These are phyloP conservation scores for Gavialis gangeticus DNA, from an alignment of 2,113 vertebrate genomes.

Conservation along the genomic window DNA sequence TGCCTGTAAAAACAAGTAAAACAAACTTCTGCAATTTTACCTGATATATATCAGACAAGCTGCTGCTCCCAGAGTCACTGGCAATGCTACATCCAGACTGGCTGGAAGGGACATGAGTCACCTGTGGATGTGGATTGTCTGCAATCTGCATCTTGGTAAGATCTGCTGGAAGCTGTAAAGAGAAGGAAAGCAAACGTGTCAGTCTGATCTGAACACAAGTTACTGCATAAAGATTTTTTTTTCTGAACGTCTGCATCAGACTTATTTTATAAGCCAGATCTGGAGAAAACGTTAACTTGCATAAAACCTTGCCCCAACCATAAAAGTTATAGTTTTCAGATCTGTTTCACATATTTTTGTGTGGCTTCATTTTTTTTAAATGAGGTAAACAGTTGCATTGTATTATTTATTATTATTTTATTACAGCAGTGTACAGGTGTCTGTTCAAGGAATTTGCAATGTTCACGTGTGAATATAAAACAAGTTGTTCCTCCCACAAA, in stretches of 20 bases:
- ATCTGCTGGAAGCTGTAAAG: slow-evolving; percentile 92
- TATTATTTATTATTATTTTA: not conserved
- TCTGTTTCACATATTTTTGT: not conserved
- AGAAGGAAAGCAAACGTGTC: not conserved
- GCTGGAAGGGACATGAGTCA: slow-evolving; percentile 91
- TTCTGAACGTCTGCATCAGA: not conserved
- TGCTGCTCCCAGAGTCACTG: slow-evolving; percentile 98
- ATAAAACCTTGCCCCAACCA: not conserved
- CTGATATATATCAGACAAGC: slow-evolving; percentile 98
- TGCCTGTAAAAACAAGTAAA: not conserved
- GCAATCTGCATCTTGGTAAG: slow-evolving; percentile 97
- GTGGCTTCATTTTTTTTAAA: not conserved
- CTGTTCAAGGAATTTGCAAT: not conserved
- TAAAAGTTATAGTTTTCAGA: not conserved
- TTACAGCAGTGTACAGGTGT: not conserved
- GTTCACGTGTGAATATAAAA: not conserved
- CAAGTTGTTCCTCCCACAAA: not conserved
- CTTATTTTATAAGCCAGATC: fast-evolving
- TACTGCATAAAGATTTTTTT: not conserved
- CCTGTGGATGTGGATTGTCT: slow-evolving; percentile 91
- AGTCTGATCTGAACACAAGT: not conserved
- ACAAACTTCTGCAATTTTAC: slow-evolving; percentile 71
- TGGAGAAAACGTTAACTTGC: not conserved
- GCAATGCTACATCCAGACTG: slow-evolving; percentile 97
- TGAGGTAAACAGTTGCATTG: not conserved